Percentiles rank a stretch among this genome's conserved stretches.
These are phyloP conservation scores for Fissipunctia ypsillon DNA, from an alignment of 2,888 invertebrate species.

Conservation along the genomic window DNA sequence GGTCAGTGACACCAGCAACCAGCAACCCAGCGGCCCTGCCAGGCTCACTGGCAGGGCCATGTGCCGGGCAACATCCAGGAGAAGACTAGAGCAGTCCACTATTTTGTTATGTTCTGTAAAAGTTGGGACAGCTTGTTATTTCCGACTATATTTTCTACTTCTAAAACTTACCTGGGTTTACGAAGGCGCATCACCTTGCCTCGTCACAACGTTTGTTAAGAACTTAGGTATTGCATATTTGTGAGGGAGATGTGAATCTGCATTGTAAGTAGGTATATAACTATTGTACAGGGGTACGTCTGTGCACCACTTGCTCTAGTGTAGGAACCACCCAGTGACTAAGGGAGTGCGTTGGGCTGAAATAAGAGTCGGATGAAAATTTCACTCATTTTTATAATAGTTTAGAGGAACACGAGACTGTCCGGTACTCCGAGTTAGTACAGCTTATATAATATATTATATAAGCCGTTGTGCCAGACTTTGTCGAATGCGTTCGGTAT, in stretches of 20 bases:
- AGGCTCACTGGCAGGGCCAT: not conserved
- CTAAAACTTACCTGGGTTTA: not conserved
- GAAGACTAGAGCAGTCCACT: not conserved
- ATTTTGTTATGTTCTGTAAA: not conserved
- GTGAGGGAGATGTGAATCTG: not conserved
- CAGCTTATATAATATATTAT: no score
- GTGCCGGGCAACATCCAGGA: not conserved
- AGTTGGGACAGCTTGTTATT: not conserved
- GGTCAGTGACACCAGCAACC: constrained; percentile 64
- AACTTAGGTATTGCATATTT: not conserved
- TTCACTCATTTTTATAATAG: no score
- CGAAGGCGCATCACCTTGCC: not conserved
- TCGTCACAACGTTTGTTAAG: not conserved
- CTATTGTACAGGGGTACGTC: no score
- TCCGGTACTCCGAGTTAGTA: no score
- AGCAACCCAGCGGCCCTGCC: not conserved
- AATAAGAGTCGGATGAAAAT: no score
- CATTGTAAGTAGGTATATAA: not conserved
- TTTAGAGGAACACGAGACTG: no score
- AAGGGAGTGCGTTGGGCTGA: no score
- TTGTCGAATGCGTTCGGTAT: no score
- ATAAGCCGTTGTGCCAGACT: no score
- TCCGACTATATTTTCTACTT: not conserved
- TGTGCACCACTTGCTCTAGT: no score
- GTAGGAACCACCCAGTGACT: no score